These are phyloP conservation scores for Rhingia campestris DNA, from an alignment of 2,888 invertebrate genomes.

Conservation along the genomic window DNA sequence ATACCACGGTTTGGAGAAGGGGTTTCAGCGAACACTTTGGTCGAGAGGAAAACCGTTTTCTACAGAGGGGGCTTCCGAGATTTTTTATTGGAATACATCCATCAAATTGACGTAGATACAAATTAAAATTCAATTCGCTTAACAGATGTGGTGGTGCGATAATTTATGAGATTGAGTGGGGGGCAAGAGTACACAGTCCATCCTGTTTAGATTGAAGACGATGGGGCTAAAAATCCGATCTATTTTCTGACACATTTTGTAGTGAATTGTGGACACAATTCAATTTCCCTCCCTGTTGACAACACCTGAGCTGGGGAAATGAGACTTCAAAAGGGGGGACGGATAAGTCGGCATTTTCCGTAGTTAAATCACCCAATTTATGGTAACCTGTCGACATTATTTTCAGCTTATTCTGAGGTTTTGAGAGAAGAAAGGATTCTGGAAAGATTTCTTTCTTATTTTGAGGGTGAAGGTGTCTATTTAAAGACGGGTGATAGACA, in stretches of 20 bases:
- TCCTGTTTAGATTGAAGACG: not conserved
- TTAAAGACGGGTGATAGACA: too few species aligned
- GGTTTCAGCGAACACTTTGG: not conserved
- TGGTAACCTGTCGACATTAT: too few species aligned
- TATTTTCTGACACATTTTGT: not conserved
- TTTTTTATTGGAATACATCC: conserved; percentile 59
- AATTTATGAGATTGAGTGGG: conserved; percentile 1
- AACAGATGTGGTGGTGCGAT: conserved; percentile 10
- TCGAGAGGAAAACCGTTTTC: conserved; percentile 25
- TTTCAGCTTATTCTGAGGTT: too few species aligned
- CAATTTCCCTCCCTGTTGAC: not conserved
- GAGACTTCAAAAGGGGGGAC: too few species aligned
- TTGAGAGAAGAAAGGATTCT: too few species aligned
- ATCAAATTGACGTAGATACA: conserved; percentile 63
- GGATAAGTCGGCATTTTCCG: too few species aligned
- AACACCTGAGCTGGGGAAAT: too few species aligned
- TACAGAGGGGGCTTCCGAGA: not conserved
- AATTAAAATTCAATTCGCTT: conserved; percentile 61
- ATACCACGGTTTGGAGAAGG: not conserved
- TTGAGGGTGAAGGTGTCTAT: too few species aligned
- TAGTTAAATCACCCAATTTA: too few species aligned
- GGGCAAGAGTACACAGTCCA: not conserved
- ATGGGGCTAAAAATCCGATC: conserved; percentile 3
- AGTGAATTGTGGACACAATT: not conserved
- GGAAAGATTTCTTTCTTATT: too few species aligned